phyloP scores from a whole-genome alignment of 2,797 vertebrate species.

The Phoeniculus purpureus region DNA sequence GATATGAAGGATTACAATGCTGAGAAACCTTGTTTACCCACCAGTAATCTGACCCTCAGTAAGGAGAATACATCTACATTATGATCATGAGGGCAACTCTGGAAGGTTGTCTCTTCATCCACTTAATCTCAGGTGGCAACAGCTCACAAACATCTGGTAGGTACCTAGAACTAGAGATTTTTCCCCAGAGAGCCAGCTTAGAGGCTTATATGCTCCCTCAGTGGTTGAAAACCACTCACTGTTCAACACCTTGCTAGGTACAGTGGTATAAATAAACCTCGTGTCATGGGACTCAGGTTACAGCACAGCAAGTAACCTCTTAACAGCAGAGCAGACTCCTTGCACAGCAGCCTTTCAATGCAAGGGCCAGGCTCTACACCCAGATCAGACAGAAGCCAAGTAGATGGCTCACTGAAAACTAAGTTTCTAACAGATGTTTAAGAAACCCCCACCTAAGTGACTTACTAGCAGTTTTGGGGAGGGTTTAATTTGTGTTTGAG shows the following conservation, averaged over 20 bases:
- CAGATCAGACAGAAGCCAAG: background rate
- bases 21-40: background rate
- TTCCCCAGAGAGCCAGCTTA: background rate
- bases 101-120: background rate
- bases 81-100: background rate
- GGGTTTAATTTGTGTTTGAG: background rate
- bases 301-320: background rate
- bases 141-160: background rate
- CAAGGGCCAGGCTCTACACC: background rate
- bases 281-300: constrained; percentile 23
- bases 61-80: background rate
- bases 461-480: background rate
- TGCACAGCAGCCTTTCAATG: background rate
- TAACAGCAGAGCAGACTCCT: background rate
- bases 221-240: background rate
- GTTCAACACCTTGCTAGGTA: constrained; percentile 5
- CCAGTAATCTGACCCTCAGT: background rate
- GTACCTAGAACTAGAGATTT: background rate
- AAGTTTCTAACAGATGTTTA: background rate
- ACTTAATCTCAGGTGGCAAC: background rate
- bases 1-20: background rate
- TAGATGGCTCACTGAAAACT: background rate
- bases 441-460: background rate
- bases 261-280: constrained; percentile 8
- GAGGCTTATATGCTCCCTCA: background rate